Evolutionary conservation across 1,140 invertebrate species (phyloP), one percentile per base, ranked within the genome.

Genomic region (Drosophila gunungcola): DNA sequence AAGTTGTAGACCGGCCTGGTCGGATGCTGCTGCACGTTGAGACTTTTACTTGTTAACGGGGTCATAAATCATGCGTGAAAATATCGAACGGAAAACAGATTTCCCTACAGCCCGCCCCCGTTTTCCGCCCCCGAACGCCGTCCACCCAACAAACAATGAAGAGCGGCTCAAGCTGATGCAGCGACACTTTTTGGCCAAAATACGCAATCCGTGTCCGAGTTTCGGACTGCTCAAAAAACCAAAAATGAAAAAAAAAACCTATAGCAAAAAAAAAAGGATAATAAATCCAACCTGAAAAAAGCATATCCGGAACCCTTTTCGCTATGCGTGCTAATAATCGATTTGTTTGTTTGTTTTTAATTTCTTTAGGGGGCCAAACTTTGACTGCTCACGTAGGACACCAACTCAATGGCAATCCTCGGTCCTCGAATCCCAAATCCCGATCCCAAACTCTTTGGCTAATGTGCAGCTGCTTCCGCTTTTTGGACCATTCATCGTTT

Each of bases 41-140:
- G 84, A 89, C 84, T 88, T 80, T 83, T 88, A 84, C 84, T 88
- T 88, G 80, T 88, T 88, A 89, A 88, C 84, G 84, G 83, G 77
- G 84, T 88, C 84, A 88, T 88, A 88, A 88, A 88, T 88, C 84
- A 88, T 88, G 84, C 84, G 84, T 88, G 80, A 88, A 88, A 89
- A 89, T 88, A 88, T 88, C 84, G 84, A 83, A 88, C 76, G 84
- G 76, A 89, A 88, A 88, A 89, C 84, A 89, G 84, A 88, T 88
- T 88, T 88, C 60, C 78, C 80, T 79, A 55, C 76, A 39, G 52
- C 64, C 64, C 38, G 29, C 64, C 32, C 29, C 32, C 25, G 16
- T 2, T 12, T 43, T 16, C n/a, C 16, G 9, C 39, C 10, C 10
- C 39, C 10, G 6, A 34, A 6, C 38, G n/a, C 29, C 38, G 41